Percentiles rank a stretch among this genome's conserved stretches.
Evolutionary conservation across 2,888 invertebrate species (phyloP).

Genomic region (Lacanobia oleracea): DNA sequence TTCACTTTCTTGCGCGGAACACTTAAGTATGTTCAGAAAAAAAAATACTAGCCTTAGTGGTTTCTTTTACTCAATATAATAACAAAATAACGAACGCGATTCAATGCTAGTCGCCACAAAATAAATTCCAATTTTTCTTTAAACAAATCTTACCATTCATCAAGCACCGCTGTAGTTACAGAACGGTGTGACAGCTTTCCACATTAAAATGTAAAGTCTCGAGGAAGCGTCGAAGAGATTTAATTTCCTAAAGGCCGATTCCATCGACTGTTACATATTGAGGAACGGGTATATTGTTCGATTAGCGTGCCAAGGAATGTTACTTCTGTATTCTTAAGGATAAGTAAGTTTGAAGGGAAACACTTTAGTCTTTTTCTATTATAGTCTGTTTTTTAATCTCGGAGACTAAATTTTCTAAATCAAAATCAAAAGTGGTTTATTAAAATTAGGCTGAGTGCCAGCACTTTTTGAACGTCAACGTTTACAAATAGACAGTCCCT

Average conservation of each 20-base stretch:
- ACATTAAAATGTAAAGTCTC: slow-evolving; percentile 83
- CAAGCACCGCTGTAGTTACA: slow-evolving; percentile 7
- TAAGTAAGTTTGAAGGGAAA: not conserved
- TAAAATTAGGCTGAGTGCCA: no score
- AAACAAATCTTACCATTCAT: not conserved
- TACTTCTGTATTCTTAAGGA: not conserved
- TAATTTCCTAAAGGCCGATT: slow-evolving; percentile 83
- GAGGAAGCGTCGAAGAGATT: slow-evolving; percentile 76
- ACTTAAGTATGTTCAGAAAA: no score
- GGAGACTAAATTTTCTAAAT: no score
- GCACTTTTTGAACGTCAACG: no score
- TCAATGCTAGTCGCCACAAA: not conserved
- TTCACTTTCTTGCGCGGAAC: no score
- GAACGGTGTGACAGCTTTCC: slow-evolving; percentile 70
- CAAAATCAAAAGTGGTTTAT: no score
- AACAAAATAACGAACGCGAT: no score
- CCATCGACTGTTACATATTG: slow-evolving; percentile 49
- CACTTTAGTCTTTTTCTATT: not conserved
- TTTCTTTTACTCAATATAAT: no score
- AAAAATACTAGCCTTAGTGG: no score
- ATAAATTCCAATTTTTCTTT: not conserved
- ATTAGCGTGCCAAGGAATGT: slow-evolving; percentile 42
- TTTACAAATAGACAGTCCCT: no score
- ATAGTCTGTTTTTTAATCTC: no score
- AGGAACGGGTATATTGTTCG: slow-evolving; percentile 46